Conservation (phyloP, 2,888 invertebrate genomes). For the Pterostichus madidus region DNA sequence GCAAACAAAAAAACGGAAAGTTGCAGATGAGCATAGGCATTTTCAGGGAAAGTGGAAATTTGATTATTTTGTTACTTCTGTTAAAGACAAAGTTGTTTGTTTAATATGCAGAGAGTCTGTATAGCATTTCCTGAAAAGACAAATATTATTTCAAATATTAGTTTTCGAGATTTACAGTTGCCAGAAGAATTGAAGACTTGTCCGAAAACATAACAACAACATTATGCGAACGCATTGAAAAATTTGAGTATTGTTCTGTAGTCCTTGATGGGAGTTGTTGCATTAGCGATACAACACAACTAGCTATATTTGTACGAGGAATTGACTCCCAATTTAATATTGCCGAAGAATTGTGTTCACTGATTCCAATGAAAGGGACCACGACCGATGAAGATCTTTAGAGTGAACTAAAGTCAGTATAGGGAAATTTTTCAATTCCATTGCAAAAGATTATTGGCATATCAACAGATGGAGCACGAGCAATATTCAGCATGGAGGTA, state of each 20-base stretch:
- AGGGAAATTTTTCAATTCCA: too few relatives aligned
- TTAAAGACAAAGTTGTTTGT: too few relatives aligned
- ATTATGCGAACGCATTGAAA: slow-evolving; percentile 67
- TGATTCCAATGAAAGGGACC: slow-evolving; percentile 33
- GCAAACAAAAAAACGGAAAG: too few relatives aligned
- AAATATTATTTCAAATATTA: slow-evolving; percentile 69
- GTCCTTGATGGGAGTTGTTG: slow-evolving; percentile 70
- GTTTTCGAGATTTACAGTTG: slow-evolving; percentile 68
- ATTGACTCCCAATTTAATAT: slow-evolving; percentile 44
- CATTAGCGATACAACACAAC: slow-evolving; percentile 70
- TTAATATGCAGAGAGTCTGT: too few relatives aligned
- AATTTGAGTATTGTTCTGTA: slow-evolving; percentile 70
- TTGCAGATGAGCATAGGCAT: too few relatives aligned
- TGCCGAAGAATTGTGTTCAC: slow-evolving; percentile 52
- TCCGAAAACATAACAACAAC: slow-evolving; percentile 67
- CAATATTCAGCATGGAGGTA: too few relatives aligned
- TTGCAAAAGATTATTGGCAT: too few relatives aligned
- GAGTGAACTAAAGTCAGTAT: too few relatives aligned
- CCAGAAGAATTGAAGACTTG: slow-evolving; percentile 68
- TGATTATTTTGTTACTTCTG: too few relatives aligned
- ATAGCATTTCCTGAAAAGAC: slow-evolving; percentile 70
- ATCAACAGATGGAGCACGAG: too few relatives aligned
- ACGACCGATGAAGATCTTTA: slow-evolving; percentile 38
- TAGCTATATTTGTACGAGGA: slow-evolving; percentile 68
- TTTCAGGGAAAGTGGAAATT: too few relatives aligned